Base-by-base conservation (phyloP, 2,113 vertebrate genomes). In the Stomatorhinus ivindoensis region DNA sequence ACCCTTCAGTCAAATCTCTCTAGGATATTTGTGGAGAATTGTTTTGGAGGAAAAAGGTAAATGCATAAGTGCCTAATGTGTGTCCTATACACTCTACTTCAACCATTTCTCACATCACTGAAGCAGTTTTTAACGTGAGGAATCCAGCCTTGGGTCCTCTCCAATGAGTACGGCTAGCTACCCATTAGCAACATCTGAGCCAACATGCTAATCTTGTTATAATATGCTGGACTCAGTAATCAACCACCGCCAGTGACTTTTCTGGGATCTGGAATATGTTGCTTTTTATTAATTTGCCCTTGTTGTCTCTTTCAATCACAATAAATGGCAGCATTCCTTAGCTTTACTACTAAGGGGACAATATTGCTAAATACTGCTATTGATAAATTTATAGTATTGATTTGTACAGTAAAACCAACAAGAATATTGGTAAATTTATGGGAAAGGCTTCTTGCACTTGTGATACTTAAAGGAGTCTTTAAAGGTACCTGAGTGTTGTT, bases 151-250 rank as follows among this genome's bases (percentile, higher is more conserved):
- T n/a, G 42, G 87, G 27, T 73, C 27, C n/a, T 48, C 44, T 27
- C 48, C 48, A 51, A 17, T 50, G n/a, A 51, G 39, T 50, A 53
- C 15, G 50, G n/a, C 65, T 73, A 19, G 42, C 44, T 69, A 39
- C 73, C 39, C 73, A 39, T 89, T 82, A 82, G 69, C 24, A 31
- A 17, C 31, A 24, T 89, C 88, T 89, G 69, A 89, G 11, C 46
- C 61, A 88, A 44, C n/a, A 73, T 47, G 61, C 87, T 50, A n/a
- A 88, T 31, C 3, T 51, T 86, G 47, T 35, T 42, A 21, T 53
- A 53, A 21, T 83, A 51, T 55, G 51, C 58, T 24, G 47, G 35
- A 85, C 39, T 83, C 48, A 84, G 9, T 88, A 8, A 21, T 58
- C 5, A 17, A 46, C 44, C 31, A 21, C 39, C 9, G 17, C 88